Conservation (phyloP, 2,113 vertebrate species). For the Salvator merianae region DNA sequence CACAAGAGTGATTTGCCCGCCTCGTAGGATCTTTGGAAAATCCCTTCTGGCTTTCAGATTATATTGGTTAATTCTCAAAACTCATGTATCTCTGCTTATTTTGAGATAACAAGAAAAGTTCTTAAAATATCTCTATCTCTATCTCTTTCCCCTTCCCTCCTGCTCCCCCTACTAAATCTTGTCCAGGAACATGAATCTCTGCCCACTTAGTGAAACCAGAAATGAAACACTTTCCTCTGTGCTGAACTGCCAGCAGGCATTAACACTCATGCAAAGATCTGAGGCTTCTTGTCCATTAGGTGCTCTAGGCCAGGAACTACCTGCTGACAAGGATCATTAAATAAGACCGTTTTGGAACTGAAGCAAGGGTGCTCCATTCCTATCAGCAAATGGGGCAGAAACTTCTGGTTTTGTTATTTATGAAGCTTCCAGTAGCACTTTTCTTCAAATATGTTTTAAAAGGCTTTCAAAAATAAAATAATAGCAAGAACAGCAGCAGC, state of each 20-base stretch:
- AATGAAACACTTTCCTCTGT: not conserved
- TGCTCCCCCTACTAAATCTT: not conserved
- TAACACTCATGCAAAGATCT: not conserved
- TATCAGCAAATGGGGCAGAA: not conserved
- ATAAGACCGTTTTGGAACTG: not conserved
- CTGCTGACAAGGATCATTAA: not conserved
- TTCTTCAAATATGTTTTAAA: too few relatives aligned
- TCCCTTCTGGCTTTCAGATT: constrained; percentile 5
- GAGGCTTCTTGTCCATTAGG: not conserved
- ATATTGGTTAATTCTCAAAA: constrained; percentile 28
- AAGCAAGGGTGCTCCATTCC: not conserved
- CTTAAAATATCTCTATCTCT: not conserved
- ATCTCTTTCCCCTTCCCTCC: not conserved
- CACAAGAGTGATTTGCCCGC: too few relatives aligned
- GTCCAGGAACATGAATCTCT: not conserved
- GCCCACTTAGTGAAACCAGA: not conserved
- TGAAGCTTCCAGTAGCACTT: not conserved
- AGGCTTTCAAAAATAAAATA: too few relatives aligned
- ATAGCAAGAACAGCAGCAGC: too few relatives aligned
- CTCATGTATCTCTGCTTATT: not conserved
- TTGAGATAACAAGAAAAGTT: not conserved
- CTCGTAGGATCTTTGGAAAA: not conserved
- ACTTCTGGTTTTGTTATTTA: not conserved
- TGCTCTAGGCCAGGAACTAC: not conserved
- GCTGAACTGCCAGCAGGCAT: not conserved